A percentile compares a stretch with the other conserved stretches of the same genome.
Evolutionary conservation across 1,140 invertebrate genomes (phyloP).

Genomic region (Aphaenogaster rudis): DNA sequence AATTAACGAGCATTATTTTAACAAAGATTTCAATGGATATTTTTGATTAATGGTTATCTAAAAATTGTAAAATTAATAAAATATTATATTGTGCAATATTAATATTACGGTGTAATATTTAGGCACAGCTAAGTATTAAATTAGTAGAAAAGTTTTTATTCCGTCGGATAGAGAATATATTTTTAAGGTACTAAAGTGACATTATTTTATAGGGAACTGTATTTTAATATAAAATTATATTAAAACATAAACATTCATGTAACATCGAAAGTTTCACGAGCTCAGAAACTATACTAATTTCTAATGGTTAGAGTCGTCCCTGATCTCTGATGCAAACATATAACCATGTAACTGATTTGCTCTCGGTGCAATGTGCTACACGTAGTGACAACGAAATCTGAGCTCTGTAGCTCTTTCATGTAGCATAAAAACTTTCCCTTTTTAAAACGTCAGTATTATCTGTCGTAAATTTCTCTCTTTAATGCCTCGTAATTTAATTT

Average conservation of each 20-base stretch:
- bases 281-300: background rate
- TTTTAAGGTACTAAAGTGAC: background rate
- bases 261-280: background rate
- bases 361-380: conserved; percentile 51
- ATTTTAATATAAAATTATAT: background rate
- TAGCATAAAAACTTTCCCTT: conserved; percentile 1
- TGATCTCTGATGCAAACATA: conserved; percentile 2
- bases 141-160: background rate
- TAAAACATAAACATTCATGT: background rate
- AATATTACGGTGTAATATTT: background rate
- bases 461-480: conserved; percentile 6
- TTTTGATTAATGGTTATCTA: background rate
- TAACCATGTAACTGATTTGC: conserved; percentile 63
- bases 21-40: background rate
- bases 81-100: background rate
- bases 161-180: background rate
- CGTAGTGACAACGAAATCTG: conserved; percentile 48
- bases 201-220: background rate
- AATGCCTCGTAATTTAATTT: background rate
- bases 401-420: background rate
- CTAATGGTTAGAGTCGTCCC: background rate
- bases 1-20: background rate
- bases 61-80: background rate
- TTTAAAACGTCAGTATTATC: background rate
- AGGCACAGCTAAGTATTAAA: background rate